These are phyloP conservation scores for Ianthella basta DNA, from an alignment of 37 sponge, comb jelly and placozoan genomes.

Conservation along the genomic window DNA sequence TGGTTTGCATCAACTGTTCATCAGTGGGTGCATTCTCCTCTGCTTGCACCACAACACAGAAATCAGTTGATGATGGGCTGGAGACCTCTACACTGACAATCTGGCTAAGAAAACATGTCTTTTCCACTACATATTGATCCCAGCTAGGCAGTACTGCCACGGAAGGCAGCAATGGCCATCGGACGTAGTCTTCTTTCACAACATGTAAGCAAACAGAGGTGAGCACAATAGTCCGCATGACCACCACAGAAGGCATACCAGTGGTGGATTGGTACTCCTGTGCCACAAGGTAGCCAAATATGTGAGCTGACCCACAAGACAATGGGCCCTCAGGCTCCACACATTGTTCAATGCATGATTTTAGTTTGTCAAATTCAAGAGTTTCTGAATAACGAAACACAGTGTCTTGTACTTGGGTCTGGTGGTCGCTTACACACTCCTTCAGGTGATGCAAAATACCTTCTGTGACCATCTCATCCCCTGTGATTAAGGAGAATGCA, in stretches of 20 bases:
- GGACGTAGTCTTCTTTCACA: background rate
- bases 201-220: background rate
- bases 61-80: background rate
- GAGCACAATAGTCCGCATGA: background rate
- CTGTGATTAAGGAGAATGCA: background rate
- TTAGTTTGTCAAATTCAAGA: background rate
- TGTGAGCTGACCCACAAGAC: background rate
- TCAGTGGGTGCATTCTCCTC: background rate
- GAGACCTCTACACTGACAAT: background rate
- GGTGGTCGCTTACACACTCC: background rate
- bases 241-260: background rate
- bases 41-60: background rate
- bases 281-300: slow-evolving; percentile 9
- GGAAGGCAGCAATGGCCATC: slow-evolving; percentile 5
- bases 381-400: slow-evolving; percentile 4
- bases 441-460: background rate
- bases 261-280: background rate
- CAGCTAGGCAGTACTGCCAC: background rate
- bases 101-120: background rate
- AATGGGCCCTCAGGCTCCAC: background rate
- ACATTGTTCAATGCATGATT: background rate
- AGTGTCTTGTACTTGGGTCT: background rate
- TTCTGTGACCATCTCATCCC: background rate
- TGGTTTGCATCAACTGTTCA: background rate
- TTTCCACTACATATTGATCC: slow-evolving; percentile 2